Conservation (phyloP, 2,888 invertebrate genomes). For the Onthophagus sagittarius region DNA sequence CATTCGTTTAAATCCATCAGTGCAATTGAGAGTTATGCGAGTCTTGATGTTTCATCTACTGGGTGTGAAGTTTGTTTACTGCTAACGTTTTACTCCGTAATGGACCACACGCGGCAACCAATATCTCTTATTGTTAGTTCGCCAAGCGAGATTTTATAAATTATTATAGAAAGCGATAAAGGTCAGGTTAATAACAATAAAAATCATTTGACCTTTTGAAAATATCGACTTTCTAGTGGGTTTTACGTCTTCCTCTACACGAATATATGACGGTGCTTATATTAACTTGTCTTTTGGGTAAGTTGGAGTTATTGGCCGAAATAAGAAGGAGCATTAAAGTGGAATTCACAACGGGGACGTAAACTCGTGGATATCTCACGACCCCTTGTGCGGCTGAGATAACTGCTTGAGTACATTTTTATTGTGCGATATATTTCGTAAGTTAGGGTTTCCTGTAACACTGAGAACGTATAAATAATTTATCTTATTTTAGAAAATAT, state of each 20-base stretch:
- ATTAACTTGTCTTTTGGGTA: background rate
- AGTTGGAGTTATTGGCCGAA: background rate
- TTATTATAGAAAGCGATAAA: background rate
- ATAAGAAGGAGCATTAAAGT: background rate
- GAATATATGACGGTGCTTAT: background rate
- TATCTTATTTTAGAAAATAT: too few relatives aligned
- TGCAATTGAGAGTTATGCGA: background rate
- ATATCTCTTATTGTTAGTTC: background rate
- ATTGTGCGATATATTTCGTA: background rate
- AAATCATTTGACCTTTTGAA: background rate
- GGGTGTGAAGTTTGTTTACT: constrained; percentile 3
- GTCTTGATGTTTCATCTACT: background rate
- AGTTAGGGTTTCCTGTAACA: background rate
- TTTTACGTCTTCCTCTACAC: background rate
- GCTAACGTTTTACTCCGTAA: background rate
- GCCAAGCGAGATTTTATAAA: background rate
- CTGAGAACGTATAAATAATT: too few relatives aligned
- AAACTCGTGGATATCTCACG: background rate
- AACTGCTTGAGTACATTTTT: background rate
- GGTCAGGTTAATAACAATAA: background rate
- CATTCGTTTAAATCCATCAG: background rate
- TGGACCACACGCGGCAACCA: background rate
- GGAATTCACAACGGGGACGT: background rate
- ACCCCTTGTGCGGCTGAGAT: background rate
- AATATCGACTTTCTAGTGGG: background rate